Conservation (phyloP, 2,113 vertebrate species). For the Thamnophis sirtalis region DNA sequence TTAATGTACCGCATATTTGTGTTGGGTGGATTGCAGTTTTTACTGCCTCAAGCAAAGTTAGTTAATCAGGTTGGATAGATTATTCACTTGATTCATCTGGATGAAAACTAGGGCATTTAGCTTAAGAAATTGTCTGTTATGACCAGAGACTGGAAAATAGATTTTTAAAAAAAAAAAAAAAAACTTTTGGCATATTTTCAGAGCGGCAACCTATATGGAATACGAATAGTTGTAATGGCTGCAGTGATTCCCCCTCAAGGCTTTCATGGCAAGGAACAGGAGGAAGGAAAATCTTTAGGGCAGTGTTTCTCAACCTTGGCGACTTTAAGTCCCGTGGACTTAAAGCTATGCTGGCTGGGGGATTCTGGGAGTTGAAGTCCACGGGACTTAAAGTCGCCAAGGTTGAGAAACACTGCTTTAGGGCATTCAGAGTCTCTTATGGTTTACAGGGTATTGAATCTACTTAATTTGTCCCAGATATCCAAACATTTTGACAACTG, state of each 20-base stretch:
- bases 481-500: constrained; percentile 45
- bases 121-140: neutral
- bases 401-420: no score
- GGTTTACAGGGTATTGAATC: neutral
- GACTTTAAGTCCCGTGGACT: no score
- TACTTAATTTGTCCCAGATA: constrained; percentile 28
- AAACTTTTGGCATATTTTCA: neutral
- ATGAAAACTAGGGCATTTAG: neutral
- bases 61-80: neutral
- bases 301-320: no score
- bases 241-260: constrained; percentile 4
- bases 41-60: neutral
- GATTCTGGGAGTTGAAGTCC: no score
- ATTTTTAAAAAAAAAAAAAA: neutral
- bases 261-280: neutral
- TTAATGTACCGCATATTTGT: no score
- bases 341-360: no score
- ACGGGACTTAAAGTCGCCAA: no score
- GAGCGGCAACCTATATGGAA: neutral
- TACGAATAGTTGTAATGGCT: neutral
- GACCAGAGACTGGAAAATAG: neutral
- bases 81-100: neutral
- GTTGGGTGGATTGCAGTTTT: neutral
- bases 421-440: constrained; percentile 8
- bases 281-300: constrained; percentile 14